Evolutionary conservation across 2,797 vertebrate species (phyloP).

Genomic region (Lemur catta): DNA sequence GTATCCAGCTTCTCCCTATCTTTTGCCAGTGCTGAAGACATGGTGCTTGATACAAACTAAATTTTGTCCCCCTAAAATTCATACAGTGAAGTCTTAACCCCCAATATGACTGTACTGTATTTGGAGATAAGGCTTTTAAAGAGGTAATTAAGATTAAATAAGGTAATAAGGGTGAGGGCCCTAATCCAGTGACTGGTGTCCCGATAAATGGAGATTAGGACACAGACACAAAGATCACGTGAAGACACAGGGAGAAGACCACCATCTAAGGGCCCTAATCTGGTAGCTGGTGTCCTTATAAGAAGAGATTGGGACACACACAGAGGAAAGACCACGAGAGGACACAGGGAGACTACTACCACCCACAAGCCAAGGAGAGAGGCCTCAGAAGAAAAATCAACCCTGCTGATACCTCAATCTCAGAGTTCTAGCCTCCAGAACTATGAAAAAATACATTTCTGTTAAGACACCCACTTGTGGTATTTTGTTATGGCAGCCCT

Average conservation of each 20-base stretch:
- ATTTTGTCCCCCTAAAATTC: neutral
- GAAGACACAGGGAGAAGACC: neutral
- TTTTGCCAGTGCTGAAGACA: neutral
- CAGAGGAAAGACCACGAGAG: neutral
- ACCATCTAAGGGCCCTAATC: neutral
- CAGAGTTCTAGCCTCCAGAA: neutral
- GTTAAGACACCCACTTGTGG: neutral
- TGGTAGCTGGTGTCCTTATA: neutral
- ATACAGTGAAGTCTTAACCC: neutral
- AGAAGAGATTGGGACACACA: neutral
- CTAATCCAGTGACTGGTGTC: neutral
- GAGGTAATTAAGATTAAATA: neutral
- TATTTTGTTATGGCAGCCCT: neutral
- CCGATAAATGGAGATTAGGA: neutral
- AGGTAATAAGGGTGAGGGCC: neutral
- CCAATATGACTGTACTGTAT: neutral
- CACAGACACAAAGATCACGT: neutral
- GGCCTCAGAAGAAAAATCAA: neutral
- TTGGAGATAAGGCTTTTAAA: neutral
- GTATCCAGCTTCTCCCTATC: neutral
- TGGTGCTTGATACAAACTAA: neutral
- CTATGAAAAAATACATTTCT: neutral
- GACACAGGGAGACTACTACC: neutral
- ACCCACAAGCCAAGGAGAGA: neutral
- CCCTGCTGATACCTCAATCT: neutral